A percentile compares a stretch with the other conserved stretches of the same genome.
Conservation (phyloP, 2,797 vertebrate species). For the Atherinosoma microstoma region DNA sequence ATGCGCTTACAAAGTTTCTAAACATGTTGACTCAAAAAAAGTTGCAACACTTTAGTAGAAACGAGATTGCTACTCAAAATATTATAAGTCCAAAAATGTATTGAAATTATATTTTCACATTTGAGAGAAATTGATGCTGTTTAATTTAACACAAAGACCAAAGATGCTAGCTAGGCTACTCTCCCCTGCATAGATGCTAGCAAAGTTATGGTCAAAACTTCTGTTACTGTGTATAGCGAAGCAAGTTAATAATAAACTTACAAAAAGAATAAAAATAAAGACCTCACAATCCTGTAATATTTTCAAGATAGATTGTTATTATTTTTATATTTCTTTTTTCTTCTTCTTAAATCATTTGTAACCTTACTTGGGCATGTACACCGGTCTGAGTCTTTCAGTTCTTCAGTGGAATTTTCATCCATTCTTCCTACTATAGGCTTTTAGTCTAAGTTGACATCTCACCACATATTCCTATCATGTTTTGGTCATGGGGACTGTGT, state of each 20-base stretch:
- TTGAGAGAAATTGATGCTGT: background rate
- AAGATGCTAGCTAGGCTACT: slow-evolving; percentile 23
- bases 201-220: background rate
- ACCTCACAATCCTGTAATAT: background rate
- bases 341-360: background rate
- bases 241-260: background rate
- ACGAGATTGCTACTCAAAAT: background rate
- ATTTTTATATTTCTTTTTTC: background rate
- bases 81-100: background rate
- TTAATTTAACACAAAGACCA: background rate
- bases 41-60: slow-evolving; percentile 9
- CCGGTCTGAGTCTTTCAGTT: background rate
- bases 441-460: background rate
- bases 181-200: background rate
- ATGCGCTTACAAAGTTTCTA: background rate
- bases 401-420: background rate
- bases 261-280: background rate
- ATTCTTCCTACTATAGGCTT: background rate
- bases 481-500: background rate
- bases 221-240: background rate
- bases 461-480: background rate
- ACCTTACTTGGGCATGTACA: background rate
- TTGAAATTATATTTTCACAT: background rate
- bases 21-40: slow-evolving; percentile 5
- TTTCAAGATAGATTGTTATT: background rate